Evolutionary conservation across 2,888 invertebrate species (phyloP), one percentile per base, ranked within the genome.

Genomic region (Automeris io): DNA sequence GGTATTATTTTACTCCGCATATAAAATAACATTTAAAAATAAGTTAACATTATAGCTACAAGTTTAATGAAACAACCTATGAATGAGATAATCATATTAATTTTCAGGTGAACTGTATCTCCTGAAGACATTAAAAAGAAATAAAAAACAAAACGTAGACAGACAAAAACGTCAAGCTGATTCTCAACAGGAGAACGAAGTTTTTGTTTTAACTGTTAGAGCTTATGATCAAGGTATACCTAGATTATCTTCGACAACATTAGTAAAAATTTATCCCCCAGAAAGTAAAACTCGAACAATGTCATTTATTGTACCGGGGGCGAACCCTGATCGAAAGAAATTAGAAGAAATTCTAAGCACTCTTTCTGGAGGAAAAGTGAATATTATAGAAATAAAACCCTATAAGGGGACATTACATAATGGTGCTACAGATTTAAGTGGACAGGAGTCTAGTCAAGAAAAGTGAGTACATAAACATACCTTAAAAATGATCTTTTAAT

Each of bases 191-290:
- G 87, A 87, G 46, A 85, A 78, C 48, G 85, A 88, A 57, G 81
- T 91, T 9, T 91, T 90, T 49, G 87, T 90, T n/a, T 71, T 95
- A 4, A 92, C 89, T 37, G 90, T 93, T 8, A 88, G 94, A 61
- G 96, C 95, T 2, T 95, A 94, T 63, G 96, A 96, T 76, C 88
- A 94, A 45, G 96, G 96, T 0, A 90, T 94, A 1, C 96, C 96
- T 2, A 92, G 92, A 62, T 80, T 92, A 40, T 92, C 88, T 48
- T 90, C 92, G 11, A 91, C 91, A 22, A 91, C 93, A 8, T 90
- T 90, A 40, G 91, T 97, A 4, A 90, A 92, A 55, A 88, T 96
- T 41, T 93, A 92, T 75, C 93, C 93, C 35, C 92, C 93, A 46
- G 95, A 91, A 57, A 91, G 91, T 50, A 90, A 91, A 42, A 91